A percentile compares a stretch with the other conserved stretches of the same genome.
Evolutionary conservation across 37 sponge, comb jelly and placozoan genomes (phyloP).

Genomic region (Cliona cf. orientalis): DNA sequence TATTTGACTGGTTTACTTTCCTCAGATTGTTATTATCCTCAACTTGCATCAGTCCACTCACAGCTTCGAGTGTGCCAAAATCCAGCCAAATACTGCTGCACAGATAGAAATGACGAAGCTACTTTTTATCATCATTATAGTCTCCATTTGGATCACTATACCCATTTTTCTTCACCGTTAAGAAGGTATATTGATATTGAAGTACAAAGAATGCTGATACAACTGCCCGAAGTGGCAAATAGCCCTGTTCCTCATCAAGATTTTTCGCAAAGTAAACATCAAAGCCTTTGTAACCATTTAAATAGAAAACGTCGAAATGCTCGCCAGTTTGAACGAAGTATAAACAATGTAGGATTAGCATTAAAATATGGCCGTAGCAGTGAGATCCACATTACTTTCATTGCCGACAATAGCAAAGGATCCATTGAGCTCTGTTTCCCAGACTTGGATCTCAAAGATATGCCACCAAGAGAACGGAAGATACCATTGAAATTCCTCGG

Average conservation of each 20-base stretch:
- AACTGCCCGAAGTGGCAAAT: not conserved
- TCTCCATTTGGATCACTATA: conserved; percentile 39
- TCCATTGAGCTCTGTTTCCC: conserved; percentile 20
- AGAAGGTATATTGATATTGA: conserved; percentile 69
- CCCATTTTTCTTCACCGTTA: conserved; percentile 79
- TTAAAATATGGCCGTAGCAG: conserved; percentile 16
- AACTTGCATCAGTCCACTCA: conserved; percentile 32
- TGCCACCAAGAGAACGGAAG: not conserved
- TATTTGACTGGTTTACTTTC: conserved; percentile 20
- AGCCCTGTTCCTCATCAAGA: no score
- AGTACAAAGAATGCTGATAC: conserved; percentile 46
- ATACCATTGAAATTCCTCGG: not conserved
- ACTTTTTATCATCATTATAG: conserved; percentile 54
- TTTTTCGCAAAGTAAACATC: not conserved
- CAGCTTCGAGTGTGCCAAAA: not conserved
- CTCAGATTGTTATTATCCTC: conserved; percentile 41
- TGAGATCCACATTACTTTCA: conserved; percentile 10
- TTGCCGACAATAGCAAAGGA: not conserved
- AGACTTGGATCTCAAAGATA: not conserved
- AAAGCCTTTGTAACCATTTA: conserved; percentile 13
- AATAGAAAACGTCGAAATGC: conserved; percentile 30
- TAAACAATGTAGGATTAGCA: conserved; percentile 18
- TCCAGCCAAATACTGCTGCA: conserved; percentile 49
- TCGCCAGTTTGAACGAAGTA: conserved; percentile 43
- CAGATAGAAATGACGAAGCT: not conserved